Evolutionary conservation across 2,888 invertebrate species (phyloP), one percentile per base, ranked within the genome.

Genomic region (Balanococcus diminutus): DNA sequence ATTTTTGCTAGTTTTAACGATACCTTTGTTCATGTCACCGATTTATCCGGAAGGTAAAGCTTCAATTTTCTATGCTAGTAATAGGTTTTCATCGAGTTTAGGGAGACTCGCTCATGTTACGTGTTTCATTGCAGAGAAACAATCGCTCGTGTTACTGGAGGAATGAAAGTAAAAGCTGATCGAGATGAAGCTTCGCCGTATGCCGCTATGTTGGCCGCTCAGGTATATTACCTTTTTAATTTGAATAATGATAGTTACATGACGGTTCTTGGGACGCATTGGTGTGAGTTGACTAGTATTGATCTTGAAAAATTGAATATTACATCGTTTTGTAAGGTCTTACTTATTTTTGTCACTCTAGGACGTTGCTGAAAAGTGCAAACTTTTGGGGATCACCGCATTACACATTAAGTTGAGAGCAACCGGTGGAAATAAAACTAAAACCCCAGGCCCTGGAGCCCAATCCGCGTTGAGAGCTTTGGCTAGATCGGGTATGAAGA

Each of bases 91-190:
- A 22, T 16, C 19, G 11, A 31, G 14, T 6, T 75, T 72, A 0
- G n/a, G 2, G 11, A 31, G 22, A 11, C 3, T 67, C 4, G 11
- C 19, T 67, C 22, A 28, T 8, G n/a, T n/a, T n/a, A n/a, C n/a
- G n/a, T n/a, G n/a, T n/a, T n/a, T n/a, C n/a, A 11, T 39, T 81
- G 2, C 16, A 91, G 96, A 89, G 96, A 96, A 94, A 96, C 96
- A 19, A 96, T 96, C 89, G 95, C 96, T 88, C 93, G 99, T 90
- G 97, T 99, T 86, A 99, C 99, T 88, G 97, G 97, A 89, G 97
- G 97, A 87, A 99, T 99, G 99, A 99, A 99, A 92, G 99, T 99
- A 81, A 99, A 99, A 92, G 99, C 99, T 89, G 99, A 99, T 92
- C 95, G 99, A 92, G 99, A 99, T 91, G 99, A 99, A 92, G 98